phyloP scores from a whole-genome alignment of 2,797 vertebrate genomes.

The Cephalopachus bancanus region DNA sequence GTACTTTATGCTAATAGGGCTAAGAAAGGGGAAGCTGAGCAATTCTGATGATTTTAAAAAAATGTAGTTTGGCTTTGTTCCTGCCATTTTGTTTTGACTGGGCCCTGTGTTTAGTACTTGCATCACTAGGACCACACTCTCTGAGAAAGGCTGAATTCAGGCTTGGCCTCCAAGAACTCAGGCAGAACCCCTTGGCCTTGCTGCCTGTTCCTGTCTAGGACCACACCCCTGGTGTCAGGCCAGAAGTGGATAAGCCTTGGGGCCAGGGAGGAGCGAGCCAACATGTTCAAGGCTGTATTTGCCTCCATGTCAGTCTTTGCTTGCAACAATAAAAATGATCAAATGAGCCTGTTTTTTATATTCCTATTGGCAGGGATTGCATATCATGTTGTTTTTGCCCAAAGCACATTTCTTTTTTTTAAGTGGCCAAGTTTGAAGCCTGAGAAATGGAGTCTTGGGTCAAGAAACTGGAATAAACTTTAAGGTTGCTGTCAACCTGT shows the following conservation, averaged over 20 bases:
- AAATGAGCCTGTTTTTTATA: constrained; percentile 78
- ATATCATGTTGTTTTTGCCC: constrained; percentile 77
- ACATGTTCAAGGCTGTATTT: constrained; percentile 74
- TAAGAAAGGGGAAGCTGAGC: neutral
- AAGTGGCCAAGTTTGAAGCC: constrained; percentile 63
- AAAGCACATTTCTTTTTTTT: constrained; percentile 53
- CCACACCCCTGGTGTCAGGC: constrained; percentile 58
- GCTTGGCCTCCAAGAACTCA: constrained; percentile 32
- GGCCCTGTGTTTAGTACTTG: constrained; percentile 37
- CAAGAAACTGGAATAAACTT: constrained; percentile 60
- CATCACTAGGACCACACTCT: constrained; percentile 7
- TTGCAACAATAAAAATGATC: constrained; percentile 78
- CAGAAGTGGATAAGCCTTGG: constrained; percentile 43
- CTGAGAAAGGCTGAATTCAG: constrained; percentile 45
- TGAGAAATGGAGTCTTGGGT: constrained; percentile 76
- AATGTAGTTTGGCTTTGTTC: constrained; percentile 60
- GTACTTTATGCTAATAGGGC: constrained; percentile 26
- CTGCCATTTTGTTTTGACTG: constrained; percentile 64
- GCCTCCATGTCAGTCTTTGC: constrained; percentile 70
- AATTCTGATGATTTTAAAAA: constrained; percentile 32
- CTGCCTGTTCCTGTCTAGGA: constrained; percentile 56
- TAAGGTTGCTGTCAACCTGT: constrained; percentile 24
- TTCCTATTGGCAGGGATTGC: constrained; percentile 71
- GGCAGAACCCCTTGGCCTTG: constrained; percentile 55
- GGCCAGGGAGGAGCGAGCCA: constrained; percentile 50